A percentile compares a stretch with the other conserved stretches of the same genome.
Evolutionary conservation across 2,888 invertebrate species (phyloP).

Genomic region (Noctua janthe): DNA sequence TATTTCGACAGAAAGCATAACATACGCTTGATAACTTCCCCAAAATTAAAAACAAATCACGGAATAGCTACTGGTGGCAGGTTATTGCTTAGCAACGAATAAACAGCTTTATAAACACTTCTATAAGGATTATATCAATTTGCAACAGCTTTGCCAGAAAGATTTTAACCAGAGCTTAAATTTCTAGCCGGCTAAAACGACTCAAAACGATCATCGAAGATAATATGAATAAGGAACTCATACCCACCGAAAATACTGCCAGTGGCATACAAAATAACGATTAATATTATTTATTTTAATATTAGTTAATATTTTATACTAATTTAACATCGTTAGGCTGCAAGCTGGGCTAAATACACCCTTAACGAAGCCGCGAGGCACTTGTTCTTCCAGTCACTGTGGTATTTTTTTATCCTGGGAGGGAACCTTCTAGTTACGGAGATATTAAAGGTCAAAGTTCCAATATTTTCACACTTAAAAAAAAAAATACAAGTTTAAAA

Average conservation of each 20-base stretch:
- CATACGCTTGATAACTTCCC: background rate
- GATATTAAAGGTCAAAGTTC: background rate
- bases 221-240: conserved; percentile 77
- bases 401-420: background rate
- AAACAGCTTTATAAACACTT: conserved; percentile 45
- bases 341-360: background rate
- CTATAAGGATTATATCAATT: background rate
- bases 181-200: conserved; percentile 83
- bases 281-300: conserved; percentile 44
- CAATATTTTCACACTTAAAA: background rate
- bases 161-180: conserved; percentile 66
- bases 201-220: conserved; percentile 84
- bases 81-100: conserved; percentile 43
- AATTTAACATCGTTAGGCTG: background rate
- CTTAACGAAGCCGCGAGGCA: background rate
- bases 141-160: conserved; percentile 35
- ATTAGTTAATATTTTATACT: conserved; percentile 12
- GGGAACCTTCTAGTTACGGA: background rate
- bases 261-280: conserved; percentile 52
- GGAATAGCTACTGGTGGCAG: conserved; percentile 54
- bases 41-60: conserved; percentile 33
- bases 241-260: conserved; percentile 59
- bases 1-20: conserved; percentile 36
- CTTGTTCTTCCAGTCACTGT: background rate
- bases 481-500: background rate